Evolutionary conservation across 2,113 vertebrate species (phyloP), one percentile per base, ranked within the genome.

Genomic region (Podilymbus podiceps): DNA sequence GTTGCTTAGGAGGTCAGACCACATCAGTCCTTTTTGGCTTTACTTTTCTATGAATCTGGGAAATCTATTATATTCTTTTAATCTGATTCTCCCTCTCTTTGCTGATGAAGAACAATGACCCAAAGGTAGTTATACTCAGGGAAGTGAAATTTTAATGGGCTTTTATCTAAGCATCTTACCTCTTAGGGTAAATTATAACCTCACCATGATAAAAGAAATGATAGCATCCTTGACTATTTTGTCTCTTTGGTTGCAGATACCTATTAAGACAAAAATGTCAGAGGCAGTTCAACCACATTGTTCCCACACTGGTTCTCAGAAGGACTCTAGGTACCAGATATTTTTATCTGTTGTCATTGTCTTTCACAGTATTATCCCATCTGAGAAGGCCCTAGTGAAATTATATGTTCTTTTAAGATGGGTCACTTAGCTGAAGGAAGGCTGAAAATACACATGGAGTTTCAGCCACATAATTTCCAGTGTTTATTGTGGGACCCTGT

Each of bases 401-500:
- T 79, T 78, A 42, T 63, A 44, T 55, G n/a, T 81, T 81, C 64
- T 91, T 94, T 96, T 85, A 95, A 73, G 89, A 87, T 50, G 40
- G 90, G 66, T 85, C 94, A 73, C n/a, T 87, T 69, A 79, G 60
- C 69, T 82, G 50, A 75, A 75, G 50, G 50, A 93, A 91, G 71
- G 25, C 50, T 88, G 52, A 56, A 91, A 94, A 88, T 64, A 75
- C 12, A 4, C 24, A 20, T 68, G 52, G 64, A 86, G 6, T 79
- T 96, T 91, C 77, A 96, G 66, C 62, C 89, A 74, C 77, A 79
- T 87, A 89, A 92, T 92, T 96, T 89, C 49, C 46, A 92, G 58
- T 50, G 86, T 85, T 91, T 85, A 58, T 79, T 95, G 49, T 78
- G 42, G 25, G 89, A 92, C 71, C 55, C n/a, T 73, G n/a, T 87